Conservation (phyloP, 2,888 invertebrate species). For the Cosmorhoe ocellata region DNA sequence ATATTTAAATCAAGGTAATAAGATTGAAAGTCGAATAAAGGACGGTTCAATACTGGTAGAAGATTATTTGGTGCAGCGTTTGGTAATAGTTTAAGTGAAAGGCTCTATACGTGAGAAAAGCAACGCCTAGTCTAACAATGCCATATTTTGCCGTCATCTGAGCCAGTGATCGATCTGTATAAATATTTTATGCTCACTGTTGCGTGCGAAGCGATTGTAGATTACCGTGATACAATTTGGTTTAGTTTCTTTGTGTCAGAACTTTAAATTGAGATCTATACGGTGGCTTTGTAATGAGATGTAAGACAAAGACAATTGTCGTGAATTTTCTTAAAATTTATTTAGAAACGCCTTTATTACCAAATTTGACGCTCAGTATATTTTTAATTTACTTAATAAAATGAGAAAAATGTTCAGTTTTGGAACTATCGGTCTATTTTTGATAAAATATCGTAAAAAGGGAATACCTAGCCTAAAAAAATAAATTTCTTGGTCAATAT, state of each 20-base stretch:
- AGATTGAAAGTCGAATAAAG: slow-evolving; percentile 42
- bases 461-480: too few species aligned
- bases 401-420: too few species aligned
- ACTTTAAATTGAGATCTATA: slow-evolving; percentile 25
- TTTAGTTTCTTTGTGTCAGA: slow-evolving; percentile 30
- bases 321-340: too few species aligned
- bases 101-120: slow-evolving; percentile 78
- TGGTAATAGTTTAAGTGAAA: slow-evolving; percentile 78
- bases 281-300: background rate
- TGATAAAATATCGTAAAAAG: too few species aligned
- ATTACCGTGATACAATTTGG: slow-evolving; percentile 38
- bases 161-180: slow-evolving; percentile 73
- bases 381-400: too few species aligned
- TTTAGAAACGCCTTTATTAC: too few species aligned
- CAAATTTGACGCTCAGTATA: too few species aligned
- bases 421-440: too few species aligned
- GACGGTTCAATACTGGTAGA: slow-evolving; percentile 17
- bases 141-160: slow-evolving; percentile 75
- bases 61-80: slow-evolving; percentile 49
- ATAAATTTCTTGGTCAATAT: too few species aligned
- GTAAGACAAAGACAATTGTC: too few species aligned
- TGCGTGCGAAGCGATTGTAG: slow-evolving; percentile 61
- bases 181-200: slow-evolving; percentile 71
- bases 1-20: slow-evolving; percentile 37
- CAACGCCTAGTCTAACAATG: slow-evolving; percentile 76